phyloP scores from a whole-genome alignment of 2,888 invertebrate species.

The Melanostoma mellinum region DNA sequence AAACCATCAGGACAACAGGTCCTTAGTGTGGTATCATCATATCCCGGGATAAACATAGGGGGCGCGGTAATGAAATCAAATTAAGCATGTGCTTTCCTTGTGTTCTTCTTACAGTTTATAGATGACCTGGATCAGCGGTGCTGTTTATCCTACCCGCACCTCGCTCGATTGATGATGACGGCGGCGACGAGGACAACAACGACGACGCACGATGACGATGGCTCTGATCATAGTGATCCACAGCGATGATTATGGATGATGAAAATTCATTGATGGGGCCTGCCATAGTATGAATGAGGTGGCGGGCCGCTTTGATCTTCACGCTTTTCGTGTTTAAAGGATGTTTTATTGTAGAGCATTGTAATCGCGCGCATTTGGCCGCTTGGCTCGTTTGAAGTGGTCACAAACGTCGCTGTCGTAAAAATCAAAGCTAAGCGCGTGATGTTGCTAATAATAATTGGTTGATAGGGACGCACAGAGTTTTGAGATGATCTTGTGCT shows the following conservation, averaged over 20 bases:
- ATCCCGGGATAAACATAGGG: slow-evolving; percentile 53
- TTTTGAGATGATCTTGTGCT: slow-evolving; percentile 35
- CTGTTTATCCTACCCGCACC: slow-evolving; percentile 13
- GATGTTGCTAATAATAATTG: slow-evolving; percentile 72
- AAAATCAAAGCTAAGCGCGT: slow-evolving; percentile 64
- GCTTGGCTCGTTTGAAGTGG: slow-evolving; percentile 62
- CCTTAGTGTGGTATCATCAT: slow-evolving; percentile 64
- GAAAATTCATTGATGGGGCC: slow-evolving; percentile 71
- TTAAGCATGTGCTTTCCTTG: slow-evolving; percentile 79
- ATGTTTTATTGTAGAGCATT: slow-evolving; percentile 70
- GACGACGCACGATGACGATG: slow-evolving; percentile 41
- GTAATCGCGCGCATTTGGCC: slow-evolving; percentile 47
- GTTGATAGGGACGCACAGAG: slow-evolving; percentile 57
- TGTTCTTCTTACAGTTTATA: slow-evolving; percentile 20
- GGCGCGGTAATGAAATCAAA: slow-evolving; percentile 82
- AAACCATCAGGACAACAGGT: slow-evolving; percentile 53
- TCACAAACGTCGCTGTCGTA: slow-evolving; percentile 66
- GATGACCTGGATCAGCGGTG: slow-evolving; percentile 48
- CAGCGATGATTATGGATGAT: slow-evolving; percentile 70
- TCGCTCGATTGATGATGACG: slow-evolving; percentile 28
- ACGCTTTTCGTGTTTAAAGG: slow-evolving; percentile 71
- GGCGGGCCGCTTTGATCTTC: slow-evolving; percentile 68
- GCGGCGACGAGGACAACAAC: slow-evolving; percentile 25
- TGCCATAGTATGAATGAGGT: slow-evolving; percentile 67
- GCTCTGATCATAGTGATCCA: slow-evolving; percentile 69